phyloP scores from a whole-genome alignment of 2,113 vertebrate species.

The Neogobius melanostomus region DNA sequence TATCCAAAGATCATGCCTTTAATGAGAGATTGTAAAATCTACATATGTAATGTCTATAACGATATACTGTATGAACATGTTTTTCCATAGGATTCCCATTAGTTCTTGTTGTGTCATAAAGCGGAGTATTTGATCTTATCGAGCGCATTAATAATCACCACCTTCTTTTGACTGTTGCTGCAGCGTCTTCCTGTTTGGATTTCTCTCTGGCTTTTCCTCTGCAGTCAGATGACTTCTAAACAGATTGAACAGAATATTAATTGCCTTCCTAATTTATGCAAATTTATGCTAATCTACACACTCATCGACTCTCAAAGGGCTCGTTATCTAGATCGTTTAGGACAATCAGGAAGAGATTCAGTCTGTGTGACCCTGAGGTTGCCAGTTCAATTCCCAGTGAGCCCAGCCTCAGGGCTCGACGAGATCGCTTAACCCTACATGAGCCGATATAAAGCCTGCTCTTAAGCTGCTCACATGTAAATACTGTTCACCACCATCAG shows the following conservation, averaged over 20 bases:
- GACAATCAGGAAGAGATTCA: conserved; percentile 65
- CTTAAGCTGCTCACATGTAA: conserved; percentile 34
- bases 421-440: conserved; percentile 54
- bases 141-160: conserved; percentile 26
- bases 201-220: conserved; percentile 45
- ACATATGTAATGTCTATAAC: no score
- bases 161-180: conserved; percentile 31
- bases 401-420: conserved; percentile 37
- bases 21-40: no score
- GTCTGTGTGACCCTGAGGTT: conserved; percentile 72
- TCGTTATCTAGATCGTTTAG: conserved; percentile 71
- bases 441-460: conserved; percentile 39
- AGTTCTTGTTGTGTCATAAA: conserved; percentile 19
- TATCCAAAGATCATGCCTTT: no score
- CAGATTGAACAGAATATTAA: conserved; percentile 76
- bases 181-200: conserved; percentile 45
- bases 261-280: conserved; percentile 70
- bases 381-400: conserved; percentile 71
- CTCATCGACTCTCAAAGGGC: conserved; percentile 69
- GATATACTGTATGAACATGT: not conserved
- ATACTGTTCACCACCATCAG: conserved; percentile 10
- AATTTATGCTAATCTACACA: conserved; percentile 72
- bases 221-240: conserved; percentile 62
- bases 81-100: not conserved
- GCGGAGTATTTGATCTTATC: conserved; percentile 19